Evolutionary conservation across 2,113 vertebrate species (phyloP).

Genomic region (Scortum barcoo): DNA sequence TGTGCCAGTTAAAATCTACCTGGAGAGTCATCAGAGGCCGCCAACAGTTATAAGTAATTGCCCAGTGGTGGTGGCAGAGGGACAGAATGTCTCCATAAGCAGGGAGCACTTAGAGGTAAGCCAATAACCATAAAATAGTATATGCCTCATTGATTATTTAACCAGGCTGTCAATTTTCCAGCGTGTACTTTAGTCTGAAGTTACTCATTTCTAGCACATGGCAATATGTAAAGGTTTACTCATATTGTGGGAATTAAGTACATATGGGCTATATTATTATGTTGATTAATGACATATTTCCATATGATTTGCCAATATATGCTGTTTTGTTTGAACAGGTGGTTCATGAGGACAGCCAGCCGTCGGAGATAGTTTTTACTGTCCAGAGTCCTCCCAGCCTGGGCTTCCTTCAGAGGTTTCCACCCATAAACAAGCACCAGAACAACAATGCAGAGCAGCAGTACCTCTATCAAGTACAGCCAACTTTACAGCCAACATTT

Average conservation of each 20-base stretch:
- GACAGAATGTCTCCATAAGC: conserved; percentile 85
- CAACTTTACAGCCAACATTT: neutral
- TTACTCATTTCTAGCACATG: neutral
- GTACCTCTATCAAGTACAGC: conserved; percentile 40
- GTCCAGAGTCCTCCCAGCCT: conserved; percentile 80
- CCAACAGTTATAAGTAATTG: conserved; percentile 78
- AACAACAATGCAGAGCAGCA: conserved; percentile 31
- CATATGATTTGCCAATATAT: neutral
- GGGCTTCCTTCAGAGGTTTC: conserved; percentile 83
- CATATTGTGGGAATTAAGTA: neutral
- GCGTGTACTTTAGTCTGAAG: neutral
- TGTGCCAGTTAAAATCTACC: conserved; percentile 83
- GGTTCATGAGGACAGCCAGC: conserved; percentile 83
- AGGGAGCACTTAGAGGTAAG: conserved; percentile 85
- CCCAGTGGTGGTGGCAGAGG: conserved; percentile 88
- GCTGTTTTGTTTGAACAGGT: conserved; percentile 79
- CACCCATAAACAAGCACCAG: conserved; percentile 48
- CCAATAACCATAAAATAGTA: neutral
- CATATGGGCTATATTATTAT: neutral
- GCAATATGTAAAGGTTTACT: neutral
- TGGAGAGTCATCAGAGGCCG: conserved; percentile 85
- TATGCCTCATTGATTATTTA: neutral
- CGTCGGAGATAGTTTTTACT: conserved; percentile 86
- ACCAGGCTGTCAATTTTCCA: neutral
- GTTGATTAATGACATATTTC: neutral